phyloP scores from a whole-genome alignment of 1,140 invertebrate genomes.

The Neodiprion fabricii region DNA sequence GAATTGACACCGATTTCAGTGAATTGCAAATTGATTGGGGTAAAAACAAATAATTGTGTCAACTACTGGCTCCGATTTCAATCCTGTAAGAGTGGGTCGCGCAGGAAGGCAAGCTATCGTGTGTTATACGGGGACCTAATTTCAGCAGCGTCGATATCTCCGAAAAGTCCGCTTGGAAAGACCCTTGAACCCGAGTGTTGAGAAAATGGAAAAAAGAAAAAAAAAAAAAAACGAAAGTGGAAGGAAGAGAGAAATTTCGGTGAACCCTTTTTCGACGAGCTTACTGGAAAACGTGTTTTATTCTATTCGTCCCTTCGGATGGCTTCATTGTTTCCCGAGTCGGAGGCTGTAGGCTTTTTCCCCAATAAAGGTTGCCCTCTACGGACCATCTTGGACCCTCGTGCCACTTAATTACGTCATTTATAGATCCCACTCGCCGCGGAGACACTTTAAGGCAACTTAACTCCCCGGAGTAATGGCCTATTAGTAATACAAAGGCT shows the following conservation, averaged over 20 bases:
- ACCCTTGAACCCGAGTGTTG: background rate
- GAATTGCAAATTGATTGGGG: too few species aligned
- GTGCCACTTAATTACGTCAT: slow-evolving; percentile 51
- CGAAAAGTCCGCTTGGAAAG: background rate
- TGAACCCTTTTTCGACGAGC: background rate
- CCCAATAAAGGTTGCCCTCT: slow-evolving; percentile 48
- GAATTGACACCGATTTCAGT: too few species aligned
- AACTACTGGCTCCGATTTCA: too few species aligned
- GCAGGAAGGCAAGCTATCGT: too few species aligned
- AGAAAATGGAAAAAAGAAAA: background rate
- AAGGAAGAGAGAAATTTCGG: background rate
- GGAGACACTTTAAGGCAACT: slow-evolving; percentile 38
- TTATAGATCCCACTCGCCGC: slow-evolving; percentile 45
- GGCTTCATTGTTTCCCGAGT: background rate
- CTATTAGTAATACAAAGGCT: slow-evolving; percentile 53
- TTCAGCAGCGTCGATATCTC: background rate
- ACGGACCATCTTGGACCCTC: slow-evolving; percentile 37
- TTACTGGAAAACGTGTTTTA: background rate
- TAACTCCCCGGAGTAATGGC: slow-evolving; percentile 41
- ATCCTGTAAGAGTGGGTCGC: too few species aligned
- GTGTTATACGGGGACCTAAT: background rate
- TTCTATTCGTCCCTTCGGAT: background rate
- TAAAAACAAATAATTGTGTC: too few species aligned
- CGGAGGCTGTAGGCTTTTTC: slow-evolving; percentile 32
- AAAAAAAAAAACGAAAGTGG: background rate